Percentiles rank a stretch among this genome's conserved stretches.
Evolutionary conservation across 2,113 vertebrate species (phyloP).

Genomic region (Myrmecophaga tridactyla): DNA sequence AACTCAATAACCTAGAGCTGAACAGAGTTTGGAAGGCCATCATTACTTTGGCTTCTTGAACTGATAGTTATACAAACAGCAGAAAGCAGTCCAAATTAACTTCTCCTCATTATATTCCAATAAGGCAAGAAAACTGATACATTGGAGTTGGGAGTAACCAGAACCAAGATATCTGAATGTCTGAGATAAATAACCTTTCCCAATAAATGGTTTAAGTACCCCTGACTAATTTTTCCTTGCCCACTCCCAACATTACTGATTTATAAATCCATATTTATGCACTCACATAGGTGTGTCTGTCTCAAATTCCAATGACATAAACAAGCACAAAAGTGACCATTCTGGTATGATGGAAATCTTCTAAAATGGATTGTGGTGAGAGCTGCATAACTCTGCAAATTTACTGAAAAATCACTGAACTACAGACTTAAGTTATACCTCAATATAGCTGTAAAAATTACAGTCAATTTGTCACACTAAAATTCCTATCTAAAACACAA

Average conservation of each 20-base stretch:
- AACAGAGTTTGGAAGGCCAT: not conserved
- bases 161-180: not conserved
- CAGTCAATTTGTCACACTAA: not conserved
- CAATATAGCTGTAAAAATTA: not conserved
- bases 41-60: not conserved
- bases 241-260: not conserved
- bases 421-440: not conserved
- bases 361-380: not conserved
- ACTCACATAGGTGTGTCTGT: not conserved
- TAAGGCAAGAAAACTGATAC: not conserved
- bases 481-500: not conserved
- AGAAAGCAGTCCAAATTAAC: not conserved
- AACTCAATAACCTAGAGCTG: not conserved
- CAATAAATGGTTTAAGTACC: not conserved
- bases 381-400: not conserved
- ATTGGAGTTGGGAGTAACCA: not conserved
- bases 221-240: not conserved
- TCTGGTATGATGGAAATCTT: not conserved
- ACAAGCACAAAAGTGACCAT: not conserved
- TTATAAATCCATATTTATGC: not conserved
- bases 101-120: not conserved
- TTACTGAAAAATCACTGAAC: not conserved
- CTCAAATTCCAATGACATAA: conserved; percentile 20
- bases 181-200: not conserved
- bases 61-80: not conserved